These are phyloP conservation scores for Pimpla rufipes DNA, from an alignment of 2,888 invertebrate genomes.

Conservation along the genomic window DNA sequence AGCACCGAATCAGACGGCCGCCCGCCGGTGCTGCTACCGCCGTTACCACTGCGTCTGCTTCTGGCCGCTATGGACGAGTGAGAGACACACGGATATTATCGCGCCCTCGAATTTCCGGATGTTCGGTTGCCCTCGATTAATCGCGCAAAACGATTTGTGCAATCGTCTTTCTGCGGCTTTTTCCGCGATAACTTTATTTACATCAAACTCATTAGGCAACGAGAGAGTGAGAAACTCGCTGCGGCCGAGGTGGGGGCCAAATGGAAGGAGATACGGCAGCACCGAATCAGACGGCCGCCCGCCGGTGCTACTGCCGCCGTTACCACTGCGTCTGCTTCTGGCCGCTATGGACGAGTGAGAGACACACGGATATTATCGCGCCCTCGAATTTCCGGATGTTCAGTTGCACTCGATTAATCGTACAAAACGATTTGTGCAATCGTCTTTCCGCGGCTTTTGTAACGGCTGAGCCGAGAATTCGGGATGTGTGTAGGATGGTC, in stretches of 20 bases:
- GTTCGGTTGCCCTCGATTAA: too few species aligned
- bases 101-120: conserved; percentile 57
- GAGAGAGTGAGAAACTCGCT: conserved; percentile 50
- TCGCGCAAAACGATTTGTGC: too few species aligned
- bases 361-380: conserved; percentile 63
- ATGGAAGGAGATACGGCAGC: conserved; percentile 46
- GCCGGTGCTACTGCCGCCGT: not conserved
- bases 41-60: conserved; percentile 31
- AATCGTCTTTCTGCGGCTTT: too few species aligned
- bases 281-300: conserved; percentile 43
- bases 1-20: conserved; percentile 48
- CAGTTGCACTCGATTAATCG: too few species aligned
- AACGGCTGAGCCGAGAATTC: too few species aligned
- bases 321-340: not conserved
- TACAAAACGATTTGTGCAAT: too few species aligned
- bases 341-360: conserved; percentile 30
- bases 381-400: conserved; percentile 55
- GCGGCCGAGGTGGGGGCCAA: conserved; percentile 7
- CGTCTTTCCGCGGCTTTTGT: too few species aligned
- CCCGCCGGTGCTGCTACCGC: conserved; percentile 24
- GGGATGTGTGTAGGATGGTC: too few species aligned
- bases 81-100: conserved; percentile 63
- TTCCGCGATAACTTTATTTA: too few species aligned
- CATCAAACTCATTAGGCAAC: conserved; percentile 75
- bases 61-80: conserved; percentile 29